Base-by-base conservation (phyloP, 1,140 invertebrate genomes). In the Procambarus virginalis region DNA sequence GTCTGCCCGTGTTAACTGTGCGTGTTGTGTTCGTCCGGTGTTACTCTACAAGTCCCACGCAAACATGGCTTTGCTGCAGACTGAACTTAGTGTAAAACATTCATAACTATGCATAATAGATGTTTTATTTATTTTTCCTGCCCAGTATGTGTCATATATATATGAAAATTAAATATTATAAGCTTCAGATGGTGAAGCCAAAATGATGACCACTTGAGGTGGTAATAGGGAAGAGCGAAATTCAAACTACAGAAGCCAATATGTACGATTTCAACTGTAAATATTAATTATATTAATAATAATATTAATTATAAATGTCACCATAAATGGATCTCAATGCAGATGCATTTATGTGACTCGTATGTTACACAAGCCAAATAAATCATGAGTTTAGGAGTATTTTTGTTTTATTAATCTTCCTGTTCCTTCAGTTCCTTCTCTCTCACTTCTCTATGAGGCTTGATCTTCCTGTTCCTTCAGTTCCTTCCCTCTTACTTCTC, bases 111-210 rank as follows among this genome's bases (percentile, higher is more conserved):
- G 73, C 79, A 58, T 89, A 89, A 89, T 84, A 89, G 88, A 89
- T 89, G 88, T 89, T 83, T 89, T 89, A 89, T 89, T 89, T 89
- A 89, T 89, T 89, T 84, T 84, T 89, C 68, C 79, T 89, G 86
- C 86, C 80, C 86, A 89, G 48, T 85, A 85, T 83, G 68, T 83
- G 77, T 79, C 68, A 79, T 89, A 83, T 76, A 83, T 89, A 77
- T 83, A 83, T 83, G 55, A 85, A 85, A 76, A 58, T 12, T 83
- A 75, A 78, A 46, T 84, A 75, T 84, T 84, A 22, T 55, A 75
- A 64, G 20, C 88, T 84, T 89, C 70, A 81, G 45, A 64, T 83
- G 84, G 76, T 79, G 48, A 81, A 51, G 86, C 78, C 60, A 73
- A 68, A 77, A 75, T 84, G 77, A 70, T 75, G 68, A 88, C 86